Conservation (phyloP, 2,888 invertebrate species). For the Phaonia tiefii region DNA sequence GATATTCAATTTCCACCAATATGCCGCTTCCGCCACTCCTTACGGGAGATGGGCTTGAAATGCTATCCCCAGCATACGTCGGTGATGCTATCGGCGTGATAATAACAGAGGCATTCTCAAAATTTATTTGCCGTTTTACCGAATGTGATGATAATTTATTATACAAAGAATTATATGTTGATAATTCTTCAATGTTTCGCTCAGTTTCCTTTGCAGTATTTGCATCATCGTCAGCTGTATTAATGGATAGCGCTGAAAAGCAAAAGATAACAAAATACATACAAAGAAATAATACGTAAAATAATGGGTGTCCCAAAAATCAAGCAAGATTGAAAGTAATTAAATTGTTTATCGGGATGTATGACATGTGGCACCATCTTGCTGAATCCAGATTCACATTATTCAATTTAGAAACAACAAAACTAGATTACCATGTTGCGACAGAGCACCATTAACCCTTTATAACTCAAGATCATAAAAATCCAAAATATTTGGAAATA, state of each 20-base stretch:
- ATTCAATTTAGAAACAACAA: too few relatives aligned
- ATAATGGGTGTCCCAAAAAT: too few relatives aligned
- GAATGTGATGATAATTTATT: slow-evolving; percentile 49
- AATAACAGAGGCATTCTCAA: slow-evolving; percentile 42
- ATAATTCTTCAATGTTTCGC: slow-evolving; percentile 21
- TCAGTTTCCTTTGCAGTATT: neutral
- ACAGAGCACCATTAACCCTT: too few relatives aligned
- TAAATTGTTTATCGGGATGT: too few relatives aligned
- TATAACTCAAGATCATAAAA: too few relatives aligned
- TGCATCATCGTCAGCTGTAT: neutral
- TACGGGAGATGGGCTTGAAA: slow-evolving; percentile 62
- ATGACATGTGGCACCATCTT: too few relatives aligned
- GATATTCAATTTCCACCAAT: slow-evolving; percentile 50
- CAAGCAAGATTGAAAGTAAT: too few relatives aligned
- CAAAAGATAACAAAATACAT: neutral
- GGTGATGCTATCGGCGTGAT: slow-evolving; percentile 61
- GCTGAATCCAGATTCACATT: too few relatives aligned
- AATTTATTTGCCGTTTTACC: slow-evolving; percentile 48
- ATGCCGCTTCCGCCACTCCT: slow-evolving; percentile 5
- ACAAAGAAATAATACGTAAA: neutral
- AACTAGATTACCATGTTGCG: too few relatives aligned
- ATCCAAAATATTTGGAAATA: too few relatives aligned
- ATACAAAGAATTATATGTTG: slow-evolving; percentile 40
- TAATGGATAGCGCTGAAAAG: neutral
- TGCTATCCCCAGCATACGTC: slow-evolving; percentile 47